Evolutionary conservation across 2,888 invertebrate genomes (phyloP).

Genomic region (Aelia acuminata): DNA sequence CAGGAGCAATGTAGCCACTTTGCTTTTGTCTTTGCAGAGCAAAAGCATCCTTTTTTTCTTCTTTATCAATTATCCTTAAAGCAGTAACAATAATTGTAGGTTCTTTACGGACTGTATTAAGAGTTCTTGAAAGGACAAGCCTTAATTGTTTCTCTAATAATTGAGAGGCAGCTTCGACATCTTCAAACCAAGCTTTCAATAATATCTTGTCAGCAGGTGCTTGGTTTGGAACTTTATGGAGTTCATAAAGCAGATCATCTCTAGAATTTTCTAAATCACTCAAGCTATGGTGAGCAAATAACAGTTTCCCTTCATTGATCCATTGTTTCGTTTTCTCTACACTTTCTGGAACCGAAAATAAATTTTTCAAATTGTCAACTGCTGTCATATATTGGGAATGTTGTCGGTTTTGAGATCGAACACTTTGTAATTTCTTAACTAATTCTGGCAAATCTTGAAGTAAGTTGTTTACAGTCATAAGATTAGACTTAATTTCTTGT

Average conservation of each 20-base stretch:
- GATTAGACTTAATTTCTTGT: slow-evolving; percentile 75
- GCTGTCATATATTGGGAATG: slow-evolving; percentile 98
- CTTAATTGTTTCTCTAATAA: slow-evolving; percentile 92
- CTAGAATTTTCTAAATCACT: slow-evolving; percentile 96
- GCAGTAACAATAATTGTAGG: slow-evolving; percentile 97
- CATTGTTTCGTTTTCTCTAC: slow-evolving; percentile 94
- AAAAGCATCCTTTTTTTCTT: slow-evolving; percentile 94
- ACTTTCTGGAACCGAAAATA: slow-evolving; percentile 97
- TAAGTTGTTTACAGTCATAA: slow-evolving; percentile 82
- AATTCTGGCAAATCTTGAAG: slow-evolving; percentile 85
- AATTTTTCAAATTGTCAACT: slow-evolving; percentile 97
- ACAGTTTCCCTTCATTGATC: slow-evolving; percentile 93
- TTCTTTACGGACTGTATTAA: slow-evolving; percentile 95
- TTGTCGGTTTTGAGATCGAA: slow-evolving; percentile 92
- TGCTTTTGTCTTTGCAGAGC: slow-evolving; percentile 74
- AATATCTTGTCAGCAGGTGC: slow-evolving; percentile 91
- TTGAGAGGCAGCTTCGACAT: slow-evolving; percentile 91
- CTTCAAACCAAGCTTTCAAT: slow-evolving; percentile 95
- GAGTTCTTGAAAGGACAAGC: slow-evolving; percentile 87
- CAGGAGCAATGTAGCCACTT: slow-evolving; percentile 77
- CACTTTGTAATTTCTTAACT: slow-evolving; percentile 84
- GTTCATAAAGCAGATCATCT: slow-evolving; percentile 94
- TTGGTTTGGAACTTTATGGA: slow-evolving; percentile 93
- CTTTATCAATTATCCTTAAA: slow-evolving; percentile 94
- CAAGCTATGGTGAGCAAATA: slow-evolving; percentile 96